Base-by-base conservation (phyloP, 2,113 vertebrate genomes). In the Microtus montanus region DNA sequence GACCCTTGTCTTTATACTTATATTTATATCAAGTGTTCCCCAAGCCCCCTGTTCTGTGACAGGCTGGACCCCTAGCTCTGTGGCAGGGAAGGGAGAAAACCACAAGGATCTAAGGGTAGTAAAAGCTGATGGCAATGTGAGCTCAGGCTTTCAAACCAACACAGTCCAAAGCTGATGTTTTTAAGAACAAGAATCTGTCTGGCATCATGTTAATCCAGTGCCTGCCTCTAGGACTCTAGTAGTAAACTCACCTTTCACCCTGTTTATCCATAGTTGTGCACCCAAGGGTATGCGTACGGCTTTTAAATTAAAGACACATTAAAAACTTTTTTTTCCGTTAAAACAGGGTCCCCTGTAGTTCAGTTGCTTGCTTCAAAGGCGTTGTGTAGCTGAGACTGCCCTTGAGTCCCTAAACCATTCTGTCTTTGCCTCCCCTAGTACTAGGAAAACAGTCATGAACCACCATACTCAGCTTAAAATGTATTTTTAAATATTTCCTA, bases 261-360 rank as follows among this genome's bases (percentile, higher is more conserved):
- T 14, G 35, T n/a, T 30, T 82, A 1, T 78, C 88, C 38, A 71
- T 5, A 35, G 64, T 30, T 47, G 47, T 33, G 15, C 28, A 47
- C 14, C 33, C 35, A 68, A 70, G 47, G 22, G 20, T 87, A 5
- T 54, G 47, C 58, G 22, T 54, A 4, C 58, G 35, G 35, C n/a
- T 93, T 94, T 90, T 58, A 22, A 30, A 94, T 61, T 85, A 88
- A 91, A 80, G 71, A 35, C 58, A 64, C 9, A 58, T 44, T 58
- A 79, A 54, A 49, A 35, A 49, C 20, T 58, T 14, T 30, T 22
- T n/a, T 66, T 49, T 1, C 12, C 7, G 1, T 71, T 71, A 13
- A 71, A 38, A 22, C 47, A 52, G 24, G 35, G 35, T 73, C 24
- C 5, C 0, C 3, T 38, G 47, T 87, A 87, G 24, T 73, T 1